Conservation (phyloP, 2,113 vertebrate genomes). For the Nothobranchius kuhntae region DNA sequence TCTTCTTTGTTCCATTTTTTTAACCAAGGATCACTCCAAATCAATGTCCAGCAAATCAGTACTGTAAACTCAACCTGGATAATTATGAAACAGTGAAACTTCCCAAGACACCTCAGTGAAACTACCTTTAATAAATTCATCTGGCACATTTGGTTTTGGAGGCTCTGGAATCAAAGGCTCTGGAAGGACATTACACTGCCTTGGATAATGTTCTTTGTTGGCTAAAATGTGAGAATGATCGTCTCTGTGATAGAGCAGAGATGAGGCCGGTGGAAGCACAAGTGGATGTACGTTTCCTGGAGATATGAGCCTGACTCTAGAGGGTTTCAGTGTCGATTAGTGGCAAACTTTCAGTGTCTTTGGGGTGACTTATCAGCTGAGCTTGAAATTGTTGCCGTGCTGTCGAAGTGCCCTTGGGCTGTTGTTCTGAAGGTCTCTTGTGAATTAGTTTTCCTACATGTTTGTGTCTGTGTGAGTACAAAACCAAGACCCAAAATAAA, state of each 20-base stretch:
- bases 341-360: slow-evolving; percentile 25
- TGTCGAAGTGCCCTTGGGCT: slow-evolving; percentile 37
- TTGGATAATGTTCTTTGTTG: slow-evolving; percentile 14
- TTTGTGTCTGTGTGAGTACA: slow-evolving; percentile 1
- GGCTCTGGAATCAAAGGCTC: slow-evolving; percentile 11
- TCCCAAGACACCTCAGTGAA: slow-evolving; percentile 22
- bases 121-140: slow-evolving; percentile 20
- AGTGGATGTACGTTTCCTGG: slow-evolving; percentile 12
- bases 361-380: slow-evolving; percentile 48
- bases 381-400: slow-evolving; percentile 30
- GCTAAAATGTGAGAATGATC: slow-evolving; percentile 11
- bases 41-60: slow-evolving; percentile 45
- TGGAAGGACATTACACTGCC: slow-evolving; percentile 11
- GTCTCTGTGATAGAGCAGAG: slow-evolving; percentile 17
- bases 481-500: background rate
- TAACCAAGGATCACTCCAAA: slow-evolving; percentile 41
- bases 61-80: background rate
- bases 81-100: slow-evolving; percentile 12
- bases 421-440: slow-evolving; percentile 6
- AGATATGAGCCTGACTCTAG: slow-evolving; percentile 14
- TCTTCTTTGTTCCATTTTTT: slow-evolving; percentile 37
- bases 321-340: slow-evolving; percentile 42
- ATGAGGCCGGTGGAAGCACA: slow-evolving; percentile 2
- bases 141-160: slow-evolving; percentile 17
- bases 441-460: background rate